phyloP scores from a whole-genome alignment of 2,113 vertebrate species.

The Brachyistius frenatus region DNA sequence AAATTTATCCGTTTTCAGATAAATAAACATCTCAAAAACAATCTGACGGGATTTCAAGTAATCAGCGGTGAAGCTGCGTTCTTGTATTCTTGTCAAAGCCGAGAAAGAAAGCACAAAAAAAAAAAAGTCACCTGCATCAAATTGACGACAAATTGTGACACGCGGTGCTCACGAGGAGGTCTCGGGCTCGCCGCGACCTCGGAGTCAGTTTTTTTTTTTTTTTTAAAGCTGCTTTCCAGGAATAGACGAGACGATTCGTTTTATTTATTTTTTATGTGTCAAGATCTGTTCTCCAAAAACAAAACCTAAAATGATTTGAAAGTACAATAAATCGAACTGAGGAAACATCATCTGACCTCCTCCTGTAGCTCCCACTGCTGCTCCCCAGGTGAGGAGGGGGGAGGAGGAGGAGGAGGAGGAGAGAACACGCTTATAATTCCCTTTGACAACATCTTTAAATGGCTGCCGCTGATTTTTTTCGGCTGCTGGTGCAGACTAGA shows the following conservation, averaged over 20 bases:
- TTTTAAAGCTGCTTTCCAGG: constrained; percentile 38
- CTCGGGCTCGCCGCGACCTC: constrained; percentile 7
- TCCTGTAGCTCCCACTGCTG: constrained; percentile 57
- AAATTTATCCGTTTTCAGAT: background rate
- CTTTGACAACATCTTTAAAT: constrained; percentile 70
- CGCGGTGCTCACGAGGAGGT: constrained; percentile 5
- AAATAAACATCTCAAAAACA: background rate
- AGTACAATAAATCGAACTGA: constrained; percentile 45
- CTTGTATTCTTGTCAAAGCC: constrained; percentile 25
- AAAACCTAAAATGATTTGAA: constrained; percentile 46
- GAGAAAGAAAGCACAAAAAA: background rate
- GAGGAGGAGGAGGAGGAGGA: constrained; percentile 38
- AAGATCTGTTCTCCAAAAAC: constrained; percentile 9
- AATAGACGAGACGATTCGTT: constrained; percentile 40
- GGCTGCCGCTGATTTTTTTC: constrained; percentile 41
- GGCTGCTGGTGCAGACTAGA: constrained; percentile 5
- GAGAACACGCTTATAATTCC: constrained; percentile 57
- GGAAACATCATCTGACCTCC: constrained; percentile 49
- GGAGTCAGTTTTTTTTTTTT: constrained; percentile 36
- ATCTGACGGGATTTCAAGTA: constrained; percentile 14
- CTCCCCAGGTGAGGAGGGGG: constrained; percentile 49
- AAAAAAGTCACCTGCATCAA: constrained; percentile 31
- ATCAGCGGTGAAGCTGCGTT: constrained; percentile 11
- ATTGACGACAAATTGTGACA: constrained; percentile 38
- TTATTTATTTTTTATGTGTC: too few species aligned